Base-by-base conservation (phyloP, 2,797 vertebrate species). In the Gallinago nigripennis region DNA sequence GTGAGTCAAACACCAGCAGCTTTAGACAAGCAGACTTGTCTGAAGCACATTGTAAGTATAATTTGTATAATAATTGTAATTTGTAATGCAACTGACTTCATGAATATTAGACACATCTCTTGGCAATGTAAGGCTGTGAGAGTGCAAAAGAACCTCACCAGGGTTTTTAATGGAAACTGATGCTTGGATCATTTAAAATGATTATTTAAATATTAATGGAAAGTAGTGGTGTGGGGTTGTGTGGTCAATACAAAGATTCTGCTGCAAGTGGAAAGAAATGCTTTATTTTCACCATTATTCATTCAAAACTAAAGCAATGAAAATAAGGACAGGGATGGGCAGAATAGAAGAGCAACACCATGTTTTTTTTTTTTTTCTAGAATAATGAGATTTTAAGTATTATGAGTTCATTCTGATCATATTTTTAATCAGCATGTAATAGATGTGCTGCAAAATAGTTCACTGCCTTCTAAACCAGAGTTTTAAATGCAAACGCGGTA, bases 21-120 rank as follows among this genome's bases (percentile, higher is more conserved):
- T 87, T 82, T 87, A 82, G 73, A 87, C 37, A 71, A 80, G 60
- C 18, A 92, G 66, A 66, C 21, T 79, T 92, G 43, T 82, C 54
- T 82, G 56, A 95, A 88, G 16, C n/a, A 70, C 13, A 41, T 6
- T 41, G 25, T 82, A 93, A 72, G 27, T 91, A 66, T 89, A 93
- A 87, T 82, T 83, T 94, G 37, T 45, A 43, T 82, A 89, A 85
- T 73, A 91, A 90, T 95, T 92, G 39, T 48, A 91, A 91, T 95
- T 95, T 93, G 71, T 93, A 95, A 77, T 60, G 58, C 58, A 73
- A 35, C 63, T 53, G 56, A 66, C 35, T 80, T 35, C 11, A 20
- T 48, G 24, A 82, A 76, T 82, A 82, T 71, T 65, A 89, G 70
- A 10, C 16, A 82, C 66, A 64, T 50, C 30, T 91, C 56, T 92